phyloP scores from a whole-genome alignment of 2,113 vertebrate species.

The Spea bombifrons region DNA sequence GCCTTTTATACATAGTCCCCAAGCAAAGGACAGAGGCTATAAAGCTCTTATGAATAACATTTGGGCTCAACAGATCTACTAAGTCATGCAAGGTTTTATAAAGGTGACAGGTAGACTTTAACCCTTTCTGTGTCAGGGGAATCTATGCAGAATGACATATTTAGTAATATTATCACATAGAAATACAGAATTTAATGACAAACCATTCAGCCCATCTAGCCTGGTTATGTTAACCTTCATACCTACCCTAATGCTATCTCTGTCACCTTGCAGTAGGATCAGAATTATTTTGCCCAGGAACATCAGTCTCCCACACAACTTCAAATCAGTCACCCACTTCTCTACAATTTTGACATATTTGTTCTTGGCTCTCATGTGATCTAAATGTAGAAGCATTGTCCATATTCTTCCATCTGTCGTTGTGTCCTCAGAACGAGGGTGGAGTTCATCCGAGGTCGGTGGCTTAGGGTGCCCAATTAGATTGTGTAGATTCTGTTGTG shows the following conservation, averaged over 20 bases:
- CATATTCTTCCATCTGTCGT: constrained; percentile 57
- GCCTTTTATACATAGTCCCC: too few relatives aligned
- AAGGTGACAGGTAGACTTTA: too few relatives aligned
- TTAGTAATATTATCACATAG: too few relatives aligned
- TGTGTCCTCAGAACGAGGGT: constrained; percentile 46
- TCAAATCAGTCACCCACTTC: constrained; percentile 74
- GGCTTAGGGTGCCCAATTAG: constrained; percentile 54
- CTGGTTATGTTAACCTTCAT: too few relatives aligned
- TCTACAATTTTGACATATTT: constrained; percentile 76
- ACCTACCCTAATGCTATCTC: constrained; percentile 73
- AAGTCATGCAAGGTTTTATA: too few relatives aligned
- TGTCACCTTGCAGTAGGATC: constrained; percentile 80
- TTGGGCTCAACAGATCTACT: too few relatives aligned
- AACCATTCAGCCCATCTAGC: too few relatives aligned
- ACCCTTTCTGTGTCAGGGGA: too few relatives aligned
- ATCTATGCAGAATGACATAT: too few relatives aligned
- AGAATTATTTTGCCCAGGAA: constrained; percentile 78
- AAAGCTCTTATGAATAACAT: too few relatives aligned
- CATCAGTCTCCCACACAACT: constrained; percentile 78
- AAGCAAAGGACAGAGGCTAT: too few relatives aligned
- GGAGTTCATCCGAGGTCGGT: constrained; percentile 34
- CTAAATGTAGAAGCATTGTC: constrained; percentile 73
- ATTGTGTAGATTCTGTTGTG: constrained; percentile 67
- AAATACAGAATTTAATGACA: too few relatives aligned
- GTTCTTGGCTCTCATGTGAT: constrained; percentile 82